phyloP scores from a whole-genome alignment of 2,113 vertebrate genomes.

The Albula goreensis region DNA sequence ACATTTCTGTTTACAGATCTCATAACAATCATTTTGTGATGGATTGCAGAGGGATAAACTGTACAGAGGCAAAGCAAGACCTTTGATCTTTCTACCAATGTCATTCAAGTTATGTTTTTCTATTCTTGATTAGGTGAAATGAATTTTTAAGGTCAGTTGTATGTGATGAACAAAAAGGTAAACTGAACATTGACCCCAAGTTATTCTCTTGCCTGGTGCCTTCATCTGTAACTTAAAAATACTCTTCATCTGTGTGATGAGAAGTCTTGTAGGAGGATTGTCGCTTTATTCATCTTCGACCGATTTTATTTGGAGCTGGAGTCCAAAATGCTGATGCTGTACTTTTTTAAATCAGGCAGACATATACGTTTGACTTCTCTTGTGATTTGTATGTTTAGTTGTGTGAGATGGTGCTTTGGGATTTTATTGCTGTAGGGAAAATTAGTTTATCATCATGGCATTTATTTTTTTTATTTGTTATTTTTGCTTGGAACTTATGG shows the following conservation, averaged over 20 bases:
- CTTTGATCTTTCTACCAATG: no score
- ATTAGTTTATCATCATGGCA: background rate
- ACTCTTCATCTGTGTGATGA: background rate
- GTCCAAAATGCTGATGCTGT: background rate
- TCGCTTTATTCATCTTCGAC: background rate
- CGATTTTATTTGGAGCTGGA: background rate
- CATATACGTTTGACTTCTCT: background rate
- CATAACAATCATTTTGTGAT: no score
- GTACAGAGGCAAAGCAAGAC: no score
- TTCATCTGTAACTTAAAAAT: background rate
- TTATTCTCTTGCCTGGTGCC: no score
- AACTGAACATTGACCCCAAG: no score
- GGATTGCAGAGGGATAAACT: no score
- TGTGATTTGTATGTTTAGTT: background rate
- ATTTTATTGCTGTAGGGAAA: background rate
- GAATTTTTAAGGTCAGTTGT: no score
- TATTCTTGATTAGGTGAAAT: no score
- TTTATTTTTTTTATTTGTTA: background rate
- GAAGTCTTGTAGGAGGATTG: background rate
- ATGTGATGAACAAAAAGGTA: no score
- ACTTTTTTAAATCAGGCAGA: background rate
- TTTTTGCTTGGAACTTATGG: background rate
- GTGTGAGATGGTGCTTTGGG: background rate
- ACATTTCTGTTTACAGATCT: no score
- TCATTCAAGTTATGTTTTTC: no score